phyloP scores from a whole-genome alignment of 2,113 vertebrate genomes.

The Cichladusa arquata region DNA sequence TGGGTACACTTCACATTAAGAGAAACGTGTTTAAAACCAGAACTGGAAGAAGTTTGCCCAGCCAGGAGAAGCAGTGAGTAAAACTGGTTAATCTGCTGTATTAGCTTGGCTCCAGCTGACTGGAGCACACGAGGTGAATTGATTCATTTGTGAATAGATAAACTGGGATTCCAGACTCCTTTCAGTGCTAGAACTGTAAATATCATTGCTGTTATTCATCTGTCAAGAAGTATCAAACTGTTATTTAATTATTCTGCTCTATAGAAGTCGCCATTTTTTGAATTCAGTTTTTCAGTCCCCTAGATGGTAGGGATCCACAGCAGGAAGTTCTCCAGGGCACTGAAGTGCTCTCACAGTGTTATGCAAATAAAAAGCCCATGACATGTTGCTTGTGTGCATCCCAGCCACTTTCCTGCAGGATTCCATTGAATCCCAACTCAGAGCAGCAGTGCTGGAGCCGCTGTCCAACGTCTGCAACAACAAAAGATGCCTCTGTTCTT shows the following conservation, averaged over 20 bases:
- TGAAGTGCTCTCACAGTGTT: neutral
- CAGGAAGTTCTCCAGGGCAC: neutral
- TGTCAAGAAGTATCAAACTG: neutral
- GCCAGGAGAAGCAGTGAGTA: neutral
- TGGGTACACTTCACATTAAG: neutral
- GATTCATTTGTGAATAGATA: neutral
- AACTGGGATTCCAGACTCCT: constrained; percentile 1
- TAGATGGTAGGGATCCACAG: neutral
- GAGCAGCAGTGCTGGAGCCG: neutral
- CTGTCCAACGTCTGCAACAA: neutral
- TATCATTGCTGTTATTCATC: neutral
- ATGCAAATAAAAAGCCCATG: neutral
- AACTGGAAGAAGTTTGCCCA: neutral
- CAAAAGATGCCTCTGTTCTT: constrained; percentile 28
- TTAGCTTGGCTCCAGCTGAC: neutral
- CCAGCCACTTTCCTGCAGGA: neutral
- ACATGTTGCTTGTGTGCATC: neutral
- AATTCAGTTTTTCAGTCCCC: neutral
- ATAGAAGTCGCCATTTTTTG: neutral
- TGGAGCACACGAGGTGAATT: neutral
- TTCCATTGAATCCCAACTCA: neutral
- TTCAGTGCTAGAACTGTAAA: constrained; percentile 7
- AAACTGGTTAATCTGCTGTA: neutral
- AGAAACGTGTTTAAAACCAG: neutral
- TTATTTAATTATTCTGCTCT: constrained; percentile 6